phyloP scores from a whole-genome alignment of 1,140 invertebrate genomes.

The Drosophila carrolli region DNA sequence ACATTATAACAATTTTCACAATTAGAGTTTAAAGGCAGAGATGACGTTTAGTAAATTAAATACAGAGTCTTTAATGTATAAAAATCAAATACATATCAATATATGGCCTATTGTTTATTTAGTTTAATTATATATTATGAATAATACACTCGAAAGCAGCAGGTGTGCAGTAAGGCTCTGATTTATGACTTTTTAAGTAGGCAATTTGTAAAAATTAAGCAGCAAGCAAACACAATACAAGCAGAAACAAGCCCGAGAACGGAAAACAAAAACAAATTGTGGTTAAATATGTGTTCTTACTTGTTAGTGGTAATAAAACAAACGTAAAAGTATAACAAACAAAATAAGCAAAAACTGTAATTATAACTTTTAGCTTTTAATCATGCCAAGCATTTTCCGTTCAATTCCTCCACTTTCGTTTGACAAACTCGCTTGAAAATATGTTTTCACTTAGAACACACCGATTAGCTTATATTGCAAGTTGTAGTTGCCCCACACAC shows the following conservation, averaged over 20 bases:
- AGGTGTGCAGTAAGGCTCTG: constrained; percentile 70
- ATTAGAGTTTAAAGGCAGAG: constrained; percentile 33
- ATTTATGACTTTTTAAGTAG: constrained; percentile 82
- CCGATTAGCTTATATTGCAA: constrained; percentile 42
- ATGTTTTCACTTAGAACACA: constrained; percentile 24
- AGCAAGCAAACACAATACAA: constrained; percentile 41
- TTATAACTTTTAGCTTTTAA: constrained; percentile 76
- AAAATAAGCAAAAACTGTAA: constrained; percentile 39
- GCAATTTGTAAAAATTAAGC: constrained; percentile 77
- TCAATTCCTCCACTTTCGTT: constrained; percentile 40
- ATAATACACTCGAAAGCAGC: constrained; percentile 44
- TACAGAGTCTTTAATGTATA: constrained; percentile 83
- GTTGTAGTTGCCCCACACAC: constrained; percentile 31
- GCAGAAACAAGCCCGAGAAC: constrained; percentile 43
- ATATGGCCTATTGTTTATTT: constrained; percentile 84
- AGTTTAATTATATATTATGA: constrained; percentile 71
- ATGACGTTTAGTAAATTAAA: constrained; percentile 66
- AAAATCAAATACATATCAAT: constrained; percentile 85
- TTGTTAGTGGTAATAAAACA: constrained; percentile 80
- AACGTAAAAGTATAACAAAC: constrained; percentile 54
- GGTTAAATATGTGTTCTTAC: constrained; percentile 84
- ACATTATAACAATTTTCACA: constrained; percentile 61
- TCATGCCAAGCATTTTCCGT: constrained; percentile 78
- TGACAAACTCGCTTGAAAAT: constrained; percentile 22
- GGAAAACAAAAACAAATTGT: constrained; percentile 74